Conservation (phyloP, 2,888 invertebrate species). For the Omphaloscelis lunosa region DNA sequence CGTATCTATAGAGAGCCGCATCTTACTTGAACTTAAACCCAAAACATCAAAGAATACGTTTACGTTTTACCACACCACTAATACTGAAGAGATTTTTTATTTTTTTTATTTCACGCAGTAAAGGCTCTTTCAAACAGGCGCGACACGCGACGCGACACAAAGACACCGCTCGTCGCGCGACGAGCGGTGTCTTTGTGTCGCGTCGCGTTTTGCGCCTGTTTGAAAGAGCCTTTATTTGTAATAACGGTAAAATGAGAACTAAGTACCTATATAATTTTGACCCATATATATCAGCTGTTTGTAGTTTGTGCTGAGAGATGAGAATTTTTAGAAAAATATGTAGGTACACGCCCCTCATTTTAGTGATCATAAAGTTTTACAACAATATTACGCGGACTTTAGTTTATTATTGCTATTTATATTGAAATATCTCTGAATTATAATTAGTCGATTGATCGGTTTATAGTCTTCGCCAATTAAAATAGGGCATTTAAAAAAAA, state of each 20-base stretch:
- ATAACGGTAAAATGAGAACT: not conserved
- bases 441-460: not conserved
- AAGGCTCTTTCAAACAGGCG: too few relatives aligned
- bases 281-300: not conserved
- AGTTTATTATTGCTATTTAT: not conserved
- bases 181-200: too few relatives aligned
- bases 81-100: not conserved
- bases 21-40: not conserved
- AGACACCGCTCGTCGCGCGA: too few relatives aligned
- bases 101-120: not conserved
- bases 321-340: not conserved
- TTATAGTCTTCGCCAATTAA: too few relatives aligned
- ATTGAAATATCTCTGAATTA: not conserved
- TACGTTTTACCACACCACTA: not conserved
- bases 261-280: too few relatives aligned
- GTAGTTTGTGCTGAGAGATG: not conserved
- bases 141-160: too few relatives aligned
- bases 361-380: not conserved
- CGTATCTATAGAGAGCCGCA: too few relatives aligned
- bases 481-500: too few relatives aligned
- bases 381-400: too few relatives aligned
- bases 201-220: too few relatives aligned
- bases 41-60: not conserved
- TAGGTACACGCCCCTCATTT: not conserved
- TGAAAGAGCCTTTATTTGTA: not conserved